A percentile compares a stretch with the other conserved stretches of the same genome.
phyloP scores from a whole-genome alignment of 2,113 vertebrate species.

The Seriola rivoliana region DNA sequence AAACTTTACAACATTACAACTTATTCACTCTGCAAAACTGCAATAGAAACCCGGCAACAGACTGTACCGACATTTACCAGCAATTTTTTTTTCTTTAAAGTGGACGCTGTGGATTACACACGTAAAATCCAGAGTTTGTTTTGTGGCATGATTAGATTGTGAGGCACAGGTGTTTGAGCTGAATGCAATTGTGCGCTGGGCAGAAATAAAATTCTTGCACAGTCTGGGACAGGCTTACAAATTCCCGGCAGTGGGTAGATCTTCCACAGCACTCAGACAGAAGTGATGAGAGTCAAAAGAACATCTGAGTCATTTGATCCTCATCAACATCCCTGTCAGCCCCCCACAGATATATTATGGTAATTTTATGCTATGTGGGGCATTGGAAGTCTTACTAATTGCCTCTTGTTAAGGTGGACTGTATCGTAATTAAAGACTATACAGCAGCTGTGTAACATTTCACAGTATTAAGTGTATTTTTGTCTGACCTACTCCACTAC shows the following conservation, averaged over 20 bases:
- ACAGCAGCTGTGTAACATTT: slow-evolving; percentile 36
- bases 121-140: not conserved
- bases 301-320: slow-evolving; percentile 34
- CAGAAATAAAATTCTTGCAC: slow-evolving; percentile 7
- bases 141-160: not conserved
- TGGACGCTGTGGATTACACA: not conserved
- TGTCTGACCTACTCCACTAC: not conserved
- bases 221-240: not conserved
- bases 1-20: too few species aligned
- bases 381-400: slow-evolving; percentile 46
- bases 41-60: too few species aligned
- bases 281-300: slow-evolving; percentile 22
- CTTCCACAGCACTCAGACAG: slow-evolving; percentile 15
- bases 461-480: slow-evolving; percentile 26
- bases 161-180: not conserved
- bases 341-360: slow-evolving; percentile 41
- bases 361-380: slow-evolving; percentile 38
- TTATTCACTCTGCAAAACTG: too few species aligned
- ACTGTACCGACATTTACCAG: too few species aligned
- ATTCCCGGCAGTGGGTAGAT: slow-evolving; percentile 1
- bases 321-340: slow-evolving; percentile 39
- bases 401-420: slow-evolving; percentile 22
- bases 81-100: not conserved
- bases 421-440: slow-evolving; percentile 33
- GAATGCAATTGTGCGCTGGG: not conserved